Evolutionary conservation across 1,140 invertebrate species (phyloP).

Genomic region (Steinernema khuongi): DNA sequence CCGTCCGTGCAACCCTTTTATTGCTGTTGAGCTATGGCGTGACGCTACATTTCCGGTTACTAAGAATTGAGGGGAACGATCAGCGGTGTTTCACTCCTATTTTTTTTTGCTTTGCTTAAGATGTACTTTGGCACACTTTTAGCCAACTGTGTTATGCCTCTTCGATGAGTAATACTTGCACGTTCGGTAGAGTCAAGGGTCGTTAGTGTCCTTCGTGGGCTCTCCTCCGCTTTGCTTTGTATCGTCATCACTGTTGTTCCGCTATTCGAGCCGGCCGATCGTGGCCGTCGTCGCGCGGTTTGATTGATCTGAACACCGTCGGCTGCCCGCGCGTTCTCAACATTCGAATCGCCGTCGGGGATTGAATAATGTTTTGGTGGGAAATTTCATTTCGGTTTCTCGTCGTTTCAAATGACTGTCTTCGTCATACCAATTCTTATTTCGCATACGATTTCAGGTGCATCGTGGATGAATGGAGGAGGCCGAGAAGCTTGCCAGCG

Average conservation of each 20-base stretch:
- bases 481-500: background rate
- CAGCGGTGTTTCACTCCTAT: too few relatives aligned
- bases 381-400: background rate
- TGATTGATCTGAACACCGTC: conserved; percentile 13
- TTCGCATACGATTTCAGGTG: background rate
- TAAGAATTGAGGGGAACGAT: too few relatives aligned
- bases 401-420: background rate
- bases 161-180: background rate
- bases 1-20: too few relatives aligned
- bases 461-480: conserved; percentile 8
- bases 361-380: conserved; percentile 17
- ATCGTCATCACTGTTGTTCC: conserved; percentile 13
- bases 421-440: background rate
- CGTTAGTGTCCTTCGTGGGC: conserved; percentile 4
- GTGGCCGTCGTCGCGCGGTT: conserved; percentile 6
- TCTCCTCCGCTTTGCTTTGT: conserved; percentile 13
- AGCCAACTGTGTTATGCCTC: too few relatives aligned
- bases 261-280: conserved; percentile 8
- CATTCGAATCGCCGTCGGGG: conserved; percentile 8
- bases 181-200: background rate
- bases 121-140: too few relatives aligned
- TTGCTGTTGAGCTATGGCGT: too few relatives aligned
- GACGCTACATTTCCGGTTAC: too few relatives aligned
- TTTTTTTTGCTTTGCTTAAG: too few relatives aligned
- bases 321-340: conserved; percentile 4